Evolutionary conservation across 1,140 invertebrate genomes (phyloP).

Genomic region (Stenopsyche tienmushanensis): DNA sequence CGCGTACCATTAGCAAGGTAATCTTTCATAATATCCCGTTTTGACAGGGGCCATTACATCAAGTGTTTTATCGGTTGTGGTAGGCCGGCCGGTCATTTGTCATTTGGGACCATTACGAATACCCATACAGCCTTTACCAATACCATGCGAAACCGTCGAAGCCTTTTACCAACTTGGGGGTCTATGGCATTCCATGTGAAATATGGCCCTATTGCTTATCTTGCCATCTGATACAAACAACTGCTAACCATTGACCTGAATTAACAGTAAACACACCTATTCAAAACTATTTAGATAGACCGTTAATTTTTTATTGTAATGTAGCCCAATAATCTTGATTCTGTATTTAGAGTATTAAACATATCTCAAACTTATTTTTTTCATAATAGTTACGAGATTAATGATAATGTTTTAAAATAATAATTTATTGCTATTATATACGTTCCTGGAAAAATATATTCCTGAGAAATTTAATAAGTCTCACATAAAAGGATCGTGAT

Average conservation of each 20-base stretch:
- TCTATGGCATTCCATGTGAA: not conserved
- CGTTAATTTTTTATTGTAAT: no score
- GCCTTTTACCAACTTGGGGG: not conserved
- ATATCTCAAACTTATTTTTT: no score
- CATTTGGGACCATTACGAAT: slow-evolving; percentile 8
- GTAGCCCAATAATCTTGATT: no score
- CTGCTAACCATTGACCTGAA: not conserved
- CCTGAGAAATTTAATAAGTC: no score
- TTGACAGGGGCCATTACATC: slow-evolving; percentile 36
- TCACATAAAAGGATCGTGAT: no score
- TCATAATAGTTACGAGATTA: no score
- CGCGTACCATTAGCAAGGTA: slow-evolving; percentile 28
- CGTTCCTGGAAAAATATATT: no score
- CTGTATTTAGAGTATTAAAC: no score
- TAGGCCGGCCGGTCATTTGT: slow-evolving; percentile 31
- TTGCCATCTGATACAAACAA: not conserved
- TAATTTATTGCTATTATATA: no score
- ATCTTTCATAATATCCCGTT: slow-evolving; percentile 36
- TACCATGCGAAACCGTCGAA: not conserved
- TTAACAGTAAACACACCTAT: not conserved
- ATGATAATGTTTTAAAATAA: no score
- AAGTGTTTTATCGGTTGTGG: slow-evolving; percentile 35
- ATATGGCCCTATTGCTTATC: not conserved
- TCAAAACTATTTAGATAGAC: no score
- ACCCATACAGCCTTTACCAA: not conserved